phyloP scores from a whole-genome alignment of 35 echinoderm and acorn worm genomes.

The Stichopus chloronotus region DNA sequence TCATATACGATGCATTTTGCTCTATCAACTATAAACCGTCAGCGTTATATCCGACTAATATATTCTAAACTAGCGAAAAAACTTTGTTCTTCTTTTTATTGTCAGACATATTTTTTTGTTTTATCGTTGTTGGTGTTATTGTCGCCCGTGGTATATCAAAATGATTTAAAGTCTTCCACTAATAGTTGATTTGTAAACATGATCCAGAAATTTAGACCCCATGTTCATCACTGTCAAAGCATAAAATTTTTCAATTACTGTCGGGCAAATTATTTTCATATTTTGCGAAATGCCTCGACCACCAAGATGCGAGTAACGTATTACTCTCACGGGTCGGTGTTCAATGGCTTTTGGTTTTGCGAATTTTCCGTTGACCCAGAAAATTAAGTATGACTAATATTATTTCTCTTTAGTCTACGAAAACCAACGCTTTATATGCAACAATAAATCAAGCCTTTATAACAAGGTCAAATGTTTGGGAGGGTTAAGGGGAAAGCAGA shows the following conservation, averaged over 20 bases:
- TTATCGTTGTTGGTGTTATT: too few relatives aligned
- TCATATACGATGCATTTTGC: too few relatives aligned
- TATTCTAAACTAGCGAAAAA: too few relatives aligned
- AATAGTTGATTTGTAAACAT: slow-evolving; percentile 51
- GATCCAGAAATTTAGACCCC: slow-evolving; percentile 8
- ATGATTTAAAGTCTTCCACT: background rate
- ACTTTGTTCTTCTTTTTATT: too few relatives aligned
- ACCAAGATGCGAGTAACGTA: slow-evolving; percentile 23
- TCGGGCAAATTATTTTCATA: slow-evolving; percentile 27
- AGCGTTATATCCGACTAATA: too few relatives aligned
- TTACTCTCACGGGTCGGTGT: slow-evolving; percentile 14
- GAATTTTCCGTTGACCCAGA: slow-evolving; percentile 30
- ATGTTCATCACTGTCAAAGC: background rate
- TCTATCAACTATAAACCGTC: too few relatives aligned
- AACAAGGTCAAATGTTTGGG: slow-evolving; percentile 39
- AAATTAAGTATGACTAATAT: slow-evolving; percentile 50
- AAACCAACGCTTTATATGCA: slow-evolving; percentile 24
- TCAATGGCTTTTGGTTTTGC: background rate
- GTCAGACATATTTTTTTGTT: too few relatives aligned
- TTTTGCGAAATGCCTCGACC: slow-evolving; percentile 19
- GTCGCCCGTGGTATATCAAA: background rate
- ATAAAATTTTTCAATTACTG: slow-evolving; percentile 38
- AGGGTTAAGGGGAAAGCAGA: background rate
- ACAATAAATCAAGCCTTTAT: slow-evolving; percentile 32
- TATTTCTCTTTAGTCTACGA: slow-evolving; percentile 23